Evolutionary conservation across 2,888 invertebrate species (phyloP), one percentile per base, ranked within the genome.

Genomic region (Drosophila neotestacea): DNA sequence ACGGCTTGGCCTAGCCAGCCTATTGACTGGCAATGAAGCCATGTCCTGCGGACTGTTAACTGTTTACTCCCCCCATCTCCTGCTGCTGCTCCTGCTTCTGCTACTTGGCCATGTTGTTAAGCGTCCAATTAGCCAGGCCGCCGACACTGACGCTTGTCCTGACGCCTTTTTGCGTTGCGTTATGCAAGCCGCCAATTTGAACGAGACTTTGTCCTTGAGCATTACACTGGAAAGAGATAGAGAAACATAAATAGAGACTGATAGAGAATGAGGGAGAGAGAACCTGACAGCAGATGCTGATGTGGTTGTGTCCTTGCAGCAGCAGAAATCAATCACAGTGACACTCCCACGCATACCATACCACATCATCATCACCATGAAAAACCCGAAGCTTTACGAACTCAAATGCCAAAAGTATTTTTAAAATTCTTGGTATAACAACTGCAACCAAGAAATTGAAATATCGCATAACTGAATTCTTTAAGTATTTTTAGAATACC

Each of bases 91-190:
- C 16, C 16, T 16, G 16, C 16, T 16, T 1, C 16, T n/a, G 10
- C 13, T 22, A 2, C 2, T 2, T 30, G 10, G 11, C 34, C 51
- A 41, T 56, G 68, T 61, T 78, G 59, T 68, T 73, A 60, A 68
- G 73, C 69, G 48, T 78, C 70, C 76, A 77, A 77, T 77, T 79
- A 77, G 76, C 75, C 77, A 41, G 56, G 56, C 65, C 55, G 46
- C 36, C 39, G 47, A 55, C 60, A 56, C 41, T 47, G 44, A 46
- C 55, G 50, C 36, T 36, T 39, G 48, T 56, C 48, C 41, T 59
- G 38, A 36, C 13, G 58, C 36, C 56, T 46, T n/a, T 36, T n/a
- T 27, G 11, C 30, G 1, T 10, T n/a, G 46, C 16, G 42, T 27
- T 52, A 39, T 64, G 60, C 55, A 59, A 28, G 28, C 54, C 41